Evolutionary conservation across 2,888 invertebrate species (phyloP).

Genomic region (Lymantria dispar): DNA sequence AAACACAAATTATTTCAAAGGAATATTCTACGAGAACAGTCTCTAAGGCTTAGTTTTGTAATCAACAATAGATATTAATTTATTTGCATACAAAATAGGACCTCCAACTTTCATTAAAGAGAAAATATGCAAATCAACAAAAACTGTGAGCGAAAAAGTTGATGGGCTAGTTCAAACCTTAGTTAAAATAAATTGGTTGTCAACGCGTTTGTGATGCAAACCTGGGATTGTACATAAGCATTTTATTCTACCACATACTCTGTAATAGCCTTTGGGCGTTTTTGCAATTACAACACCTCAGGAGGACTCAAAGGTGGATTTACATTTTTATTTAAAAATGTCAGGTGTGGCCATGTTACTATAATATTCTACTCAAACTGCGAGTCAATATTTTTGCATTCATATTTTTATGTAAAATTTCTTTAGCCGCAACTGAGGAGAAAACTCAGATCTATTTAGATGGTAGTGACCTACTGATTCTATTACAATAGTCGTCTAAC

Average conservation of each 20-base stretch:
- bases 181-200: conserved; percentile 57
- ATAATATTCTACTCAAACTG: conserved; percentile 19
- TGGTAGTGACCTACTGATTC: no score
- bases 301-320: conserved; percentile 60
- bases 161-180: conserved; percentile 37
- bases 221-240: conserved; percentile 38
- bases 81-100: conserved; percentile 38
- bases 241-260: conserved; percentile 19
- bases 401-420: no score
- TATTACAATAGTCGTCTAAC: no score
- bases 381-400: conserved; percentile 12
- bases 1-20: conserved; percentile 40
- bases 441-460: no score
- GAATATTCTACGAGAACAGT: conserved; percentile 25
- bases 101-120: conserved; percentile 46
- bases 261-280: conserved; percentile 36
- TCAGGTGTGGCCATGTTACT: conserved; percentile 37
- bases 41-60: conserved; percentile 49
- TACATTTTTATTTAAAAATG: conserved; percentile 66
- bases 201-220: conserved; percentile 72
- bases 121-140: conserved; percentile 61
- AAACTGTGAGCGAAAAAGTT: conserved; percentile 46
- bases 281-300: conserved; percentile 57
- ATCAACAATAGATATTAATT: conserved; percentile 71
- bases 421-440: no score